Evolutionary conservation across 1,140 invertebrate species (phyloP).

Genomic region (Diabrotica undecimpunctata): DNA sequence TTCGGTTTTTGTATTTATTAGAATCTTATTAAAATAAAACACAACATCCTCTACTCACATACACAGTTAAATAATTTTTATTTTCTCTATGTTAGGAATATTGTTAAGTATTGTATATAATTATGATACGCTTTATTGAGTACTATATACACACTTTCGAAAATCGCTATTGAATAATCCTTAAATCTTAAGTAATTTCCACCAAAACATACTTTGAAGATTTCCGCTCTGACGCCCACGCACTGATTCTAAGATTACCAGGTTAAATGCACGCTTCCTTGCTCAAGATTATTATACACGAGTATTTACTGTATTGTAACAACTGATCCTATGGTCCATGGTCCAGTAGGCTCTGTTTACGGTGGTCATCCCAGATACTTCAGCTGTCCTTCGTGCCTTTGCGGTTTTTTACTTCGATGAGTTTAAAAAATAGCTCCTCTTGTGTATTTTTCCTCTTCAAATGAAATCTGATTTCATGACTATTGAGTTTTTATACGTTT

Average conservation of each 20-base stretch:
- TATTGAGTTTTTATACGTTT: not conserved
- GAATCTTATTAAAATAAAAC: no score
- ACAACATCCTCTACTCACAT: no score
- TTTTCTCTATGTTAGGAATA: no score
- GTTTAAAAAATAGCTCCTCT: not conserved
- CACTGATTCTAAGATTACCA: not conserved
- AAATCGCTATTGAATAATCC: not conserved
- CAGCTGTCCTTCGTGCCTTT: not conserved
- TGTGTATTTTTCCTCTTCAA: not conserved
- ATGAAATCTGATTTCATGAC: conserved; percentile 1
- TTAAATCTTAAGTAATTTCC: not conserved
- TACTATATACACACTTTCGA: not conserved
- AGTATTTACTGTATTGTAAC: not conserved
- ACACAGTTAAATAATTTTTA: no score
- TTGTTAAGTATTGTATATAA: no score
- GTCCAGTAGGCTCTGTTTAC: not conserved
- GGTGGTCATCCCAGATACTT: not conserved
- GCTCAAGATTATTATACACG: not conserved
- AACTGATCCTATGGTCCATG: conserved; percentile 1
- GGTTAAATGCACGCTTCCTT: not conserved
- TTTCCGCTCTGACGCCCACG: not conserved
- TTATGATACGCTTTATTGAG: no score
- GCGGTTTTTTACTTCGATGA: not conserved
- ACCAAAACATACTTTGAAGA: not conserved
- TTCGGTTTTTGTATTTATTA: no score